A percentile compares a stretch with the other conserved stretches of the same genome.
These are phyloP conservation scores for Spongia lamella DNA, from an alignment of 37 sponge, comb jelly and placozoan species.

Conservation along the genomic window DNA sequence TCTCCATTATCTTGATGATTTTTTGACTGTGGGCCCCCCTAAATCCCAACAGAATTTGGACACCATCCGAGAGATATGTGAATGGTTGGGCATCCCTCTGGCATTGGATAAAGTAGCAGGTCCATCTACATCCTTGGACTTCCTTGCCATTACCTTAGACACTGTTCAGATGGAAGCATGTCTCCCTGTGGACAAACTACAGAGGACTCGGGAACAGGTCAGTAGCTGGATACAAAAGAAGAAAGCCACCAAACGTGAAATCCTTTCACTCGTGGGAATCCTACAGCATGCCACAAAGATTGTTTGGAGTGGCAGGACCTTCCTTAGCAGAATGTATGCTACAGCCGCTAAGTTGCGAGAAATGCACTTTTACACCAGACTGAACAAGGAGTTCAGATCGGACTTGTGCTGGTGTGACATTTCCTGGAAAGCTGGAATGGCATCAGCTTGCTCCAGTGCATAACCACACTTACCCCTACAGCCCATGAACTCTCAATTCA, in stretches of 20 bases:
- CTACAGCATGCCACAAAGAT: constrained; percentile 32
- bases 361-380: constrained; percentile 13
- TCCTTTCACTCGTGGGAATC: constrained; percentile 32
- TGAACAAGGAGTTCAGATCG: constrained; percentile 37
- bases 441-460: no score
- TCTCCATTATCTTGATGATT: constrained; percentile 41
- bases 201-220: neutral
- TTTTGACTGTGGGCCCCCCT: constrained; percentile 7
- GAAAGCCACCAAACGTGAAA: constrained; percentile 20
- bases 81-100: constrained; percentile 25
- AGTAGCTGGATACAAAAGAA: constrained; percentile 3
- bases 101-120: constrained; percentile 41
- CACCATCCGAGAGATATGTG: neutral
- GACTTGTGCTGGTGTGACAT: constrained; percentile 12
- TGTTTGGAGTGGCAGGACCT: constrained; percentile 16
- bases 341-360: constrained; percentile 2
- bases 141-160: constrained; percentile 42
- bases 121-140: constrained; percentile 8
- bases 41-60: neutral
- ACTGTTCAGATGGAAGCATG: constrained; percentile 1
- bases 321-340: constrained; percentile 14
- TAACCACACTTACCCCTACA: no score
- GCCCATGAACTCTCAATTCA: no score
- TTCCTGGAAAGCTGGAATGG: no score
- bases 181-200: constrained; percentile 22